Conservation (phyloP, 1,140 invertebrate species). For the Ylistrum balloti region DNA sequence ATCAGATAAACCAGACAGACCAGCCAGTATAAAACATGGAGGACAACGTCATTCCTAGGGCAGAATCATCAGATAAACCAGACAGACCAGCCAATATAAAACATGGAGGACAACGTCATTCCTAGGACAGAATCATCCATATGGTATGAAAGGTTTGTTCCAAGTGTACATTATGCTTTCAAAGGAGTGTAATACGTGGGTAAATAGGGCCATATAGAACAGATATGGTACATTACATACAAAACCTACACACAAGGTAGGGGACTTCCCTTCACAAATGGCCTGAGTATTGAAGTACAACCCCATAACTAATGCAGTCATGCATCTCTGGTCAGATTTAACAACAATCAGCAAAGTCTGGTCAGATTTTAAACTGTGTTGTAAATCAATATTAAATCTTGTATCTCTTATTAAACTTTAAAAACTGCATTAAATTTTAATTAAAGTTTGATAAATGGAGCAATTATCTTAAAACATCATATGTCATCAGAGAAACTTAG, state of each 20-base stretch:
- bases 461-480: not conserved
- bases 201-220: not conserved
- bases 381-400: too few species aligned
- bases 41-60: too few species aligned
- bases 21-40: too few species aligned
- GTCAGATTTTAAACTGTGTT: not conserved
- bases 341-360: not conserved
- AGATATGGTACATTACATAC: not conserved
- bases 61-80: too few species aligned
- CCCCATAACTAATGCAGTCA: not conserved
- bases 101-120: not conserved
- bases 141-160: not conserved
- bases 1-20: too few species aligned
- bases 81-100: too few species aligned
- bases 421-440: not conserved
- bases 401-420: not conserved
- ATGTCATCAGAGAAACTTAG: not conserved
- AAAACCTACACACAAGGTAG: not conserved
- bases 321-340: not conserved
- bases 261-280: not conserved
- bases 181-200: not conserved
- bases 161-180: not conserved
- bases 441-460: not conserved
- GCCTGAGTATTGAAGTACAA: not conserved
- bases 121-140: not conserved